These are phyloP conservation scores for Cyrtodaria siliqua DNA, from an alignment of 2,888 invertebrate species.

Conservation along the genomic window DNA sequence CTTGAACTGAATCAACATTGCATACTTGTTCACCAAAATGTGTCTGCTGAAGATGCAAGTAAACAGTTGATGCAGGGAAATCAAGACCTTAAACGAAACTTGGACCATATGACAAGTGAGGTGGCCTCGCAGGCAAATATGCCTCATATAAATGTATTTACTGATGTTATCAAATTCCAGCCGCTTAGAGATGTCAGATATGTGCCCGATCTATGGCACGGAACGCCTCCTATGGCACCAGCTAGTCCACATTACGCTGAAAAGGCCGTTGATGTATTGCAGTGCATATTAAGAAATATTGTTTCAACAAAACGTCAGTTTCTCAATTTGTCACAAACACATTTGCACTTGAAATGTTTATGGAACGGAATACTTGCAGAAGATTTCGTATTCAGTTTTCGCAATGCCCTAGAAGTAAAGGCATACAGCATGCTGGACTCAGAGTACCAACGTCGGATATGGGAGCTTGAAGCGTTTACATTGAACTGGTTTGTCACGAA, in stretches of 20 bases:
- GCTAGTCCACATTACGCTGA: constrained; percentile 15
- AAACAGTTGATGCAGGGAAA: background rate
- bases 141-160: constrained; percentile 15
- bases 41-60: constrained; percentile 20
- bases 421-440: constrained; percentile 6
- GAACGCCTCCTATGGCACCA: constrained; percentile 31
- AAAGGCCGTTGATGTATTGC: background rate
- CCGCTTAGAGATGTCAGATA: constrained; percentile 10
- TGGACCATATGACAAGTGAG: constrained; percentile 21
- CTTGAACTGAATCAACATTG: constrained; percentile 10
- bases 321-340: background rate
- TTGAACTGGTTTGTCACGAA: background rate
- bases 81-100: background rate
- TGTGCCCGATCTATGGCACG: constrained; percentile 34
- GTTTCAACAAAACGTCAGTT: background rate
- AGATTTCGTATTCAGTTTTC: constrained; percentile 15
- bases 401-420: constrained; percentile 7
- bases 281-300: background rate
- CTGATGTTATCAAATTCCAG: constrained; percentile 28
- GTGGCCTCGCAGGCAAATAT: constrained; percentile 14
- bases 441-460: background rate
- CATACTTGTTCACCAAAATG: constrained; percentile 44
- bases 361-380: constrained; percentile 16
- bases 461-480: constrained; percentile 4
- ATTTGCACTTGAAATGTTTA: background rate